Conservation (phyloP, 2,888 invertebrate species). For the Archips crataeganus region DNA sequence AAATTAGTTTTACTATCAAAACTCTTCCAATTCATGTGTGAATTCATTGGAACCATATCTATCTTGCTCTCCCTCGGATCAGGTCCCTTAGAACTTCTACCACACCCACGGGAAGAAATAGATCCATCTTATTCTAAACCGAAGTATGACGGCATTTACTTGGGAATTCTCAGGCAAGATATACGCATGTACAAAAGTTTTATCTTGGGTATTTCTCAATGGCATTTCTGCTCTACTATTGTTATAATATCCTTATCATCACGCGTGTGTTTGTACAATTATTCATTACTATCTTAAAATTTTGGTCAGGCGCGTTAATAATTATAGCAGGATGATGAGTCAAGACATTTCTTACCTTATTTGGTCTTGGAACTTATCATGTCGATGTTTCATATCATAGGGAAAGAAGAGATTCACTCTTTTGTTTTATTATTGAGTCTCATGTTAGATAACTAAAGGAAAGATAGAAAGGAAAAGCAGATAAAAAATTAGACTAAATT, state of each 20-base stretch:
- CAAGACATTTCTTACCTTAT: conserved; percentile 33
- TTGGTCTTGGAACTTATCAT: conserved; percentile 10
- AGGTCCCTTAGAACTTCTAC: too few relatives aligned
- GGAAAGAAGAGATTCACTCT: background rate
- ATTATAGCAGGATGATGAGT: conserved; percentile 19
- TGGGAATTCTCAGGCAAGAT: background rate
- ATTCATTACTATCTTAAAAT: conserved; percentile 23
- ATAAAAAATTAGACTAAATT: background rate
- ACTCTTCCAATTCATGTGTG: too few relatives aligned
- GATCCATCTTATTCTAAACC: too few relatives aligned
- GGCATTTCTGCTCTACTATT: background rate
- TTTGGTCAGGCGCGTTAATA: conserved; percentile 5
- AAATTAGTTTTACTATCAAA: too few relatives aligned
- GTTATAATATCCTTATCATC: conserved; percentile 19
- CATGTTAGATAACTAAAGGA: background rate
- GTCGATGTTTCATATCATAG: background rate
- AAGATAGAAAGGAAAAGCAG: background rate
- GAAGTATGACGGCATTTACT: too few relatives aligned
- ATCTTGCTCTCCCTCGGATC: too few relatives aligned
- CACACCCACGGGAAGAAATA: too few relatives aligned
- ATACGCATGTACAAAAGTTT: background rate
- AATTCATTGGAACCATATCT: too few relatives aligned
- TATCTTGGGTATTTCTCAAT: conserved; percentile 9
- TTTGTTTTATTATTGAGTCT: background rate
- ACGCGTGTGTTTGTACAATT: conserved; percentile 26